Percentiles rank a stretch among this genome's conserved stretches.
phyloP scores from a whole-genome alignment of 2,888 invertebrate species.

The Actias luna region DNA sequence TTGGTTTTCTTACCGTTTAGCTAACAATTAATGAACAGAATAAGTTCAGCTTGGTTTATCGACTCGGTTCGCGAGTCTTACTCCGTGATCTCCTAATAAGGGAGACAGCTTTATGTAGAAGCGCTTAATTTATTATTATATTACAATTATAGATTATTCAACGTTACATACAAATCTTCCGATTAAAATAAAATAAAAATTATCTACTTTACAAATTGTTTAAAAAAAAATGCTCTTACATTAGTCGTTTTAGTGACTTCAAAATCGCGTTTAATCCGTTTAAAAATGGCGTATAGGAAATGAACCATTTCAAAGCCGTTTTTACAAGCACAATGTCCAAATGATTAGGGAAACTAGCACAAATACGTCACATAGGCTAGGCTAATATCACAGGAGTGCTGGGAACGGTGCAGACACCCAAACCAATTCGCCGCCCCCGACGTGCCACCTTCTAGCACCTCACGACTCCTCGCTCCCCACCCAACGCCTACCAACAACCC shows the following conservation, averaged over 20 bases:
- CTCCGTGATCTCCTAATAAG: conserved; percentile 46
- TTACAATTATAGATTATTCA: conserved; percentile 51
- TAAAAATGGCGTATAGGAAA: conserved; percentile 68
- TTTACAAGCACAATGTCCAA: conserved; percentile 72
- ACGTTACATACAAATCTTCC: conserved; percentile 63
- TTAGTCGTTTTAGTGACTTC: conserved; percentile 61
- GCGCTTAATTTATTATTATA: conserved; percentile 52
- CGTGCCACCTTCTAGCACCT: conserved; percentile 28
- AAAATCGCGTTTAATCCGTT: conserved; percentile 69
- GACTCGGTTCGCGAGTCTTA: conserved; percentile 34
- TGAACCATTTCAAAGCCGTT: conserved; percentile 58
- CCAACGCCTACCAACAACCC: conserved; percentile 41
- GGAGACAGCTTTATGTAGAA: conserved; percentile 50
- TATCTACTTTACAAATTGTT: conserved; percentile 50
- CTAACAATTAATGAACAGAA: conserved; percentile 56
- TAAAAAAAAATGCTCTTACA: conserved; percentile 49
- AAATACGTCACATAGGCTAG: conserved; percentile 80
- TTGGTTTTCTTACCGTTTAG: conserved; percentile 49
- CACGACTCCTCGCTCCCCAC: conserved; percentile 31
- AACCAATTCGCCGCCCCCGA: conserved; percentile 33
- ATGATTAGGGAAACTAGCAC: conserved; percentile 76
- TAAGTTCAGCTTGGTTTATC: conserved; percentile 24
- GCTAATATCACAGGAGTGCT: conserved; percentile 82
- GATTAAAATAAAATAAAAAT: conserved; percentile 57
- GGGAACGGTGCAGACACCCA: conserved; percentile 71